Conservation (phyloP, 2,888 invertebrate genomes). For the Chloroclysta siterata region DNA sequence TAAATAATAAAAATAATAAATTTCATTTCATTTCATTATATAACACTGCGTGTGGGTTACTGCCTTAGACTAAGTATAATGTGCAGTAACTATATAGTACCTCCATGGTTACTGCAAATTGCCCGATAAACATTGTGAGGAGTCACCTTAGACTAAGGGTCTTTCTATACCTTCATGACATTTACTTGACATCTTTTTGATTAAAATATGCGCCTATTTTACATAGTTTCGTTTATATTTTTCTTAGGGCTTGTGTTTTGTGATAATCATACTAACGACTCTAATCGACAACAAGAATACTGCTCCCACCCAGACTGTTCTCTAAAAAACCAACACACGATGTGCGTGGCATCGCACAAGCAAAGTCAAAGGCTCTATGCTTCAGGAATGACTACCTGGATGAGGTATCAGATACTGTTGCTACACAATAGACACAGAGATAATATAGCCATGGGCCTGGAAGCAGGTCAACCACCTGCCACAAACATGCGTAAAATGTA, state of each 20-base stretch:
- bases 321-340: conserved; percentile 72
- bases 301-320: conserved; percentile 77
- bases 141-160: no score
- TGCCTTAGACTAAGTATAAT: no score
- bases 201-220: conserved; percentile 53
- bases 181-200: conserved; percentile 12
- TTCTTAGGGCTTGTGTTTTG: conserved; percentile 48
- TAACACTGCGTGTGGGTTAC: no score
- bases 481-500: conserved; percentile 82
- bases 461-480: conserved; percentile 78
- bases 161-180: no score
- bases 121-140: no score
- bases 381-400: conserved; percentile 78
- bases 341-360: conserved; percentile 67
- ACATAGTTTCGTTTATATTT: conserved; percentile 55
- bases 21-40: no score
- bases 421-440: conserved; percentile 78
- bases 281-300: conserved; percentile 50
- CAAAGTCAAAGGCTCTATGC: conserved; percentile 71
- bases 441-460: conserved; percentile 76
- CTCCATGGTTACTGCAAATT: no score
- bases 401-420: conserved; percentile 73
- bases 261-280: conserved; percentile 32
- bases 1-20: no score
- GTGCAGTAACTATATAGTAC: no score